Evolutionary conservation across 2,113 vertebrate species (phyloP).

Genomic region (Pachycephala philippinensis): DNA sequence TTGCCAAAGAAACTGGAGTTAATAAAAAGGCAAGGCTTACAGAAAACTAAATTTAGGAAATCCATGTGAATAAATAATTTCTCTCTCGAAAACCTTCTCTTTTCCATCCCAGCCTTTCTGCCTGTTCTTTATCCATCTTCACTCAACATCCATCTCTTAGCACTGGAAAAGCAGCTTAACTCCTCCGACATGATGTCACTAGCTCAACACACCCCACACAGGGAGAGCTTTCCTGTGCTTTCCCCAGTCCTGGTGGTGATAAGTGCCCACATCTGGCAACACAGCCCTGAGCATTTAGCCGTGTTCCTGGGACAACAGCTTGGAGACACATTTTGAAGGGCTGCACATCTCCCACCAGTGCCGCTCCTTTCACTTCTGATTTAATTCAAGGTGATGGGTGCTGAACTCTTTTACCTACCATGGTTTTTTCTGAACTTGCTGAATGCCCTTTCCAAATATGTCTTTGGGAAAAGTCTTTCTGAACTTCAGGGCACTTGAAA

Average conservation of each 20-base stretch:
- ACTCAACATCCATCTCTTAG: neutral
- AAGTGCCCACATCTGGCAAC: neutral
- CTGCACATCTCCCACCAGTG: neutral
- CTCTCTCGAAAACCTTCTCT: neutral
- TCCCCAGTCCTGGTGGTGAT: neutral
- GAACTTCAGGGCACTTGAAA: conserved; percentile 17
- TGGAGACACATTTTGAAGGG: neutral
- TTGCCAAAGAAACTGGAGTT: neutral
- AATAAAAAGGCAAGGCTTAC: neutral
- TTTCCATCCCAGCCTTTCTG: neutral
- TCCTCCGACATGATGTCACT: neutral
- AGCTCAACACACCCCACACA: neutral
- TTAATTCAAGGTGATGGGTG: conserved; percentile 14
- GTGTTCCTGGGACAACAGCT: neutral
- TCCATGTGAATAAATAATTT: neutral
- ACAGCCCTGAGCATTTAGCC: neutral
- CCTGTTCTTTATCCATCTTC: neutral
- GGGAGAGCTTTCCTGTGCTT: fast-evolving
- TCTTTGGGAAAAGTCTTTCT: neutral
- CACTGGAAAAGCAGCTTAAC: neutral
- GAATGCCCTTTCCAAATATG: neutral
- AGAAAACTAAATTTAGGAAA: neutral
- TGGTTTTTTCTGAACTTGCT: neutral
- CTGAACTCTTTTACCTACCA: neutral
- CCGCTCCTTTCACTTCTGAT: neutral